Percentiles rank a stretch among this genome's conserved stretches.
phyloP scores from a whole-genome alignment of 2,113 vertebrate genomes.

The Galemys pyrenaicus region DNA sequence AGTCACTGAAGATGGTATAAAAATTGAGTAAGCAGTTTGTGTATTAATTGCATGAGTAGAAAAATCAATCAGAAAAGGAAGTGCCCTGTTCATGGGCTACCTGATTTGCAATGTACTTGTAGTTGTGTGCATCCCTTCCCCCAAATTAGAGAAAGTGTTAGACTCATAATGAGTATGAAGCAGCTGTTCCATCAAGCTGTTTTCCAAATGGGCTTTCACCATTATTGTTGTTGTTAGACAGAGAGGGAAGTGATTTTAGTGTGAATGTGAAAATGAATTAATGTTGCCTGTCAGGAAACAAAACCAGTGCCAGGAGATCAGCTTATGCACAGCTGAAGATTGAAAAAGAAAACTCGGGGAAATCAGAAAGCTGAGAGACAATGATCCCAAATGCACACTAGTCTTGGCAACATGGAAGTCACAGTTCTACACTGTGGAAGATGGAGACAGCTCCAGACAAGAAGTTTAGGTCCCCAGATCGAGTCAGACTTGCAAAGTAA shows the following conservation, averaged over 20 bases:
- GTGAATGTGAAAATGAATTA: conserved; percentile 78
- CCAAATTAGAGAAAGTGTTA: conserved; percentile 68
- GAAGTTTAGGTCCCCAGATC: background rate
- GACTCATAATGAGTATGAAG: conserved; percentile 62
- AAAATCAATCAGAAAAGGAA: conserved; percentile 43
- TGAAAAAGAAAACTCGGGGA: conserved; percentile 57
- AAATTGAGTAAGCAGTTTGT: background rate
- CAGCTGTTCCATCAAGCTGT: conserved; percentile 79
- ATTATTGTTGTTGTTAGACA: conserved; percentile 78
- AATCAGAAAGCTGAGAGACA: conserved; percentile 51
- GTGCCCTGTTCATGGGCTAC: conserved; percentile 2
- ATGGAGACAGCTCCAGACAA: background rate
- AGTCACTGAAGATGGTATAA: background rate
- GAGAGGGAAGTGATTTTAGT: conserved; percentile 77
- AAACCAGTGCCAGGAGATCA: conserved; percentile 72
- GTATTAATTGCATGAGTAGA: background rate
- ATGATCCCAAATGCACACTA: background rate
- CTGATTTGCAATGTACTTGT: conserved; percentile 37
- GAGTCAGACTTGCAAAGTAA: background rate
- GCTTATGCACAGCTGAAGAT: conserved; percentile 65
- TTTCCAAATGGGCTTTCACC: conserved; percentile 77
- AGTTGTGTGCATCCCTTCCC: conserved; percentile 38
- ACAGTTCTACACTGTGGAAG: background rate
- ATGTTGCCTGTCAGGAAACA: conserved; percentile 78
- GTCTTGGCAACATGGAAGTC: background rate